Evolutionary conservation across 53 echinoderm and acorn worm species (phyloP).

Genomic region (Luidia sarsii): DNA sequence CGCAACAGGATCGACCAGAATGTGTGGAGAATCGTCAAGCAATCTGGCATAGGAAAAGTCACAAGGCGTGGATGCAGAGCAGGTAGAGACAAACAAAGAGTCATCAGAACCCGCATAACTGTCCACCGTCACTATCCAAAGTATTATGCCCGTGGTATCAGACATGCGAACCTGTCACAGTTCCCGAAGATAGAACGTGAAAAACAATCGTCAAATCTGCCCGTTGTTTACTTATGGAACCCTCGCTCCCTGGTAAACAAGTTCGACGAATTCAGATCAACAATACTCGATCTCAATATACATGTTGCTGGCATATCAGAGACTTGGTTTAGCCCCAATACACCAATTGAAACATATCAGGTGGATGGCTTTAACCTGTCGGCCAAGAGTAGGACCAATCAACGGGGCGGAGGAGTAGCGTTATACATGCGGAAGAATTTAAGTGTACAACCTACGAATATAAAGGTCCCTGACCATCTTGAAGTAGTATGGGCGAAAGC

Average conservation of each 20-base stretch:
- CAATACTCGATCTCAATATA: neutral
- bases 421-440: neutral
- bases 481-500: conserved; percentile 12
- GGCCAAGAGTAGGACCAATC: neutral
- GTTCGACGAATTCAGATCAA: conserved; percentile 29
- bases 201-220: neutral
- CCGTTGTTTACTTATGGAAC: conserved; percentile 20
- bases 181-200: neutral
- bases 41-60: no score
- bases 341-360: no score
- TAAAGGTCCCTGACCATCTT: neutral
- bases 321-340: no score
- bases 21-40: no score
- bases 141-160: neutral
- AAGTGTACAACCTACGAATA: neutral
- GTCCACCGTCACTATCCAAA: neutral
- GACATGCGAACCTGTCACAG: neutral
- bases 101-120: conserved; percentile 1
- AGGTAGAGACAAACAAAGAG: conserved; percentile 29
- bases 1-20: no score
- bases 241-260: conserved; percentile 25
- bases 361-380: neutral
- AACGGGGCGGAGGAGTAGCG: neutral
- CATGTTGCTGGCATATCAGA: conserved; percentile 2
- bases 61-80: conserved; percentile 21